Conservation (phyloP, 2,797 vertebrate genomes). For the Anolis apletophallus region DNA sequence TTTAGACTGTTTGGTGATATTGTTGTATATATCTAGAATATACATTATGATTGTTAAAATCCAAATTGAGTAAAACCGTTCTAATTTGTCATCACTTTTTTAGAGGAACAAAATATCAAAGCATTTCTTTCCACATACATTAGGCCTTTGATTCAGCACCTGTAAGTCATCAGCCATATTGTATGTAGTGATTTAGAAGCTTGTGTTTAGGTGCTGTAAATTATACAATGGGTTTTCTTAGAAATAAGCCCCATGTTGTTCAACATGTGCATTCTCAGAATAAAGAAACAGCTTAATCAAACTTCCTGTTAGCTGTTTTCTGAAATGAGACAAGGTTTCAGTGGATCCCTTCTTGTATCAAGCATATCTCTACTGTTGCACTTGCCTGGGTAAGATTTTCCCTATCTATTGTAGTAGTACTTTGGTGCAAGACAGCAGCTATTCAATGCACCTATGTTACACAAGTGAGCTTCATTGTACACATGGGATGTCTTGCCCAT, state of each 20-base stretch:
- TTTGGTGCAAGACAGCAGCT: too few species aligned
- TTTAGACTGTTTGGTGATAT: conserved; percentile 23
- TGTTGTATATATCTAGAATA: background rate
- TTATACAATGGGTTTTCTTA: background rate
- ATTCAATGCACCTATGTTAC: background rate
- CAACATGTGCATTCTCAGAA: background rate
- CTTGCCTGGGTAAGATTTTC: background rate
- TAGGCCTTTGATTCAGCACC: background rate
- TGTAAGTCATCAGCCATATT: background rate
- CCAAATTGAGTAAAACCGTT: background rate
- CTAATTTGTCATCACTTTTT: background rate
- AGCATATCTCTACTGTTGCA: background rate
- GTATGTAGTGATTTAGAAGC: background rate
- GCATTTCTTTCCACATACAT: background rate
- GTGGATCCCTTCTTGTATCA: background rate
- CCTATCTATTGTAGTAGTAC: too few species aligned
- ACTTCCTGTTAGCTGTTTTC: background rate
- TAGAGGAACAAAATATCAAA: background rate
- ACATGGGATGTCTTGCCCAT: background rate
- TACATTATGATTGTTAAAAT: background rate
- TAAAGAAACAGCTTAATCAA: background rate
- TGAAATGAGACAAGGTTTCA: background rate
- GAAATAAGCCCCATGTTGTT: background rate
- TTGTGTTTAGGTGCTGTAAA: background rate
- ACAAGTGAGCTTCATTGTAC: background rate